Evolutionary conservation across 2,888 invertebrate species (phyloP), one percentile per base, ranked within the genome.

Genomic region (Onthophagus sagittarius): DNA sequence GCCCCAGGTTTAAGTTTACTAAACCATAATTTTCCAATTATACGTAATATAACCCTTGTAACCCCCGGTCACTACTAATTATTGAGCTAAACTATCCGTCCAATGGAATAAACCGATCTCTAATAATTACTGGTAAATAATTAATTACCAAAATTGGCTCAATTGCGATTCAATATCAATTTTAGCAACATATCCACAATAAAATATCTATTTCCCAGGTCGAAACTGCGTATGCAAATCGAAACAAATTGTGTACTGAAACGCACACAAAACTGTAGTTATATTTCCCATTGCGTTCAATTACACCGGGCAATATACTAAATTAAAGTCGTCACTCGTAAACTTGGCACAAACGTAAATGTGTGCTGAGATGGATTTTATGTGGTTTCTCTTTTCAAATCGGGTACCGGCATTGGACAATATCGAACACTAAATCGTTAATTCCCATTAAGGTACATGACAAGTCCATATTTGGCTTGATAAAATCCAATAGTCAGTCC

Each of bases 371-470:
- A 53, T 53, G 11, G 39, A 53, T 53, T 53, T 53, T 53, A 53
- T 53, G 39, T 2, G 9, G 39, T 53, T 53, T 53, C 39, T 53
- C 39, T 53, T 11, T 23, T 53, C 39, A 11, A 53, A 53, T 53
- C 39, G 39, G 39, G 9, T 53, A 23, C 39, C 11, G 39, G 7
- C 39, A 11, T 9, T 53, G 11, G 39, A 53, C 39, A 53, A 53
- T 53, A 53, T 53, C 39, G 39, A 53, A 53, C 6, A 53, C 39
- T 53, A 53, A 67, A 67, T 67, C 67, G 67, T 67, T 67, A 31
- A 67, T 67, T 13, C 6, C 67, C 67, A 67, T 67, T 67, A 67
- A 67, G 31, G 67, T 67, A 67, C 67, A 67, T 67, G 67, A 67
- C 67, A 67, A 23, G 67, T 64, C 64, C 64, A 64, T 64, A 67